Conservation (phyloP, 1,140 invertebrate species). For the Lordiphosa mommai region DNA sequence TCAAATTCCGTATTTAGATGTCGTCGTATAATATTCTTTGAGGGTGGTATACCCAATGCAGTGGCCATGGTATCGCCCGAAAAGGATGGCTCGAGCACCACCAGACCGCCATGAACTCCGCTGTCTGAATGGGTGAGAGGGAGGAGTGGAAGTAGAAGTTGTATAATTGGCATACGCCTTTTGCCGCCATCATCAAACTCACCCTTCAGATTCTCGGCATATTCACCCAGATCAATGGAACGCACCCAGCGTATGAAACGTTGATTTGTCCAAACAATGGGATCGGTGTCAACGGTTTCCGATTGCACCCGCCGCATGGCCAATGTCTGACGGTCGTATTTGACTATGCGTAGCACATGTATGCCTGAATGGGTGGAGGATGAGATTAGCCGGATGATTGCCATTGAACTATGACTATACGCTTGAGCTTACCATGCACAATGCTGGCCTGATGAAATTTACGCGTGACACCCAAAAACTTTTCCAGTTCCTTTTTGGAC, state of each 20-base stretch:
- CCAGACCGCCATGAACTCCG: conserved; percentile 95
- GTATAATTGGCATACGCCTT: conserved; percentile 23
- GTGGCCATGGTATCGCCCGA: conserved; percentile 96
- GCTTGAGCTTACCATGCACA: conserved; percentile 86
- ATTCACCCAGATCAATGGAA: conserved; percentile 95
- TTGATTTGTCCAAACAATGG: conserved; percentile 96
- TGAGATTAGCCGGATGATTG: neutral
- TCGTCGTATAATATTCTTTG: conserved; percentile 94
- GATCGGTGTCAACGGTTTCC: conserved; percentile 92
- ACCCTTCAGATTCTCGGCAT: conserved; percentile 96
- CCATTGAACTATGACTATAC: neutral
- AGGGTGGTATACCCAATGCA: conserved; percentile 93
- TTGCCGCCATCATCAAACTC: conserved; percentile 37
- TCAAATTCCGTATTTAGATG: conserved; percentile 95
- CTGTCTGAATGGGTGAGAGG: conserved; percentile 83
- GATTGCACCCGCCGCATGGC: conserved; percentile 92
- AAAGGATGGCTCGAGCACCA: conserved; percentile 95
- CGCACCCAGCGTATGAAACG: conserved; percentile 95
- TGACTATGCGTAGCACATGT: conserved; percentile 93
- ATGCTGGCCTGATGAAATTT: conserved; percentile 97
- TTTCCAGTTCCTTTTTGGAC: conserved; percentile 96
- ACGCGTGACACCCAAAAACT: conserved; percentile 92
- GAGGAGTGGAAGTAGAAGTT: too few species aligned
- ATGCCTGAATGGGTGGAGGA: conserved; percentile 81
- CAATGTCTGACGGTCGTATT: conserved; percentile 94